A percentile compares a stretch with the other conserved stretches of the same genome.
Conservation (phyloP, 53 echinoderm and acorn worm species). For the Astropecten irregularis region DNA sequence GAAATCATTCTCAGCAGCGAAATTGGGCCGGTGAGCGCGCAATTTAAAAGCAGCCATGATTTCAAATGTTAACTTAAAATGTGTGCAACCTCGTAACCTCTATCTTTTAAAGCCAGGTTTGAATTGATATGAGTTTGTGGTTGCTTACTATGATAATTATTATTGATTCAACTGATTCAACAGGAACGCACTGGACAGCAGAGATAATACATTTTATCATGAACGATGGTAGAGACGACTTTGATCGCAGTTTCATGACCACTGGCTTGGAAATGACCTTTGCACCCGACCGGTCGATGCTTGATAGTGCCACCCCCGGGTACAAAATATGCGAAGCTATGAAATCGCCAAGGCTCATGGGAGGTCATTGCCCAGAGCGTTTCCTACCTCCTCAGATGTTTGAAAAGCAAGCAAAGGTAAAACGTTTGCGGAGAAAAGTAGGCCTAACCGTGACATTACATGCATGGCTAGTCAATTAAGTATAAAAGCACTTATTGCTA, state of each 20-base stretch:
- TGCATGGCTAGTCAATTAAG: background rate
- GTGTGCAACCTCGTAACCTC: too few species aligned
- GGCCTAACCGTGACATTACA: too few species aligned
- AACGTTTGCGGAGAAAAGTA: background rate
- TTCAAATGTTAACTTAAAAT: too few species aligned
- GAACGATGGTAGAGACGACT: conserved; percentile 46
- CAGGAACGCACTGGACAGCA: conserved; percentile 78
- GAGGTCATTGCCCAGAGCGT: conserved; percentile 41
- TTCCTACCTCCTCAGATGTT: conserved; percentile 46
- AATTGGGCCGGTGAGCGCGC: background rate
- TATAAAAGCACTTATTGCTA: background rate
- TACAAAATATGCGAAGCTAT: conserved; percentile 12
- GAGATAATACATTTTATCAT: conserved; percentile 58
- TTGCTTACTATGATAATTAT: too few species aligned
- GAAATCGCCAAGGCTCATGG: conserved; percentile 49
- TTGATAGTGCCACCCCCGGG: conserved; percentile 27
- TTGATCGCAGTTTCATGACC: conserved; percentile 59
- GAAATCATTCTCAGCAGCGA: background rate
- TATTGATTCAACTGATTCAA: too few species aligned
- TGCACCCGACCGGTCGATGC: conserved; percentile 26
- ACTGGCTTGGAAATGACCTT: conserved; percentile 58
- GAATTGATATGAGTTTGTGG: too few species aligned
- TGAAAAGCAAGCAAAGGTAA: conserved; percentile 66
- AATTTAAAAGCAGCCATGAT: background rate
- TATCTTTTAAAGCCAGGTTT: too few species aligned